These are phyloP conservation scores for Zalophus californianus DNA, from an alignment of 2,797 vertebrate species.

Conservation along the genomic window DNA sequence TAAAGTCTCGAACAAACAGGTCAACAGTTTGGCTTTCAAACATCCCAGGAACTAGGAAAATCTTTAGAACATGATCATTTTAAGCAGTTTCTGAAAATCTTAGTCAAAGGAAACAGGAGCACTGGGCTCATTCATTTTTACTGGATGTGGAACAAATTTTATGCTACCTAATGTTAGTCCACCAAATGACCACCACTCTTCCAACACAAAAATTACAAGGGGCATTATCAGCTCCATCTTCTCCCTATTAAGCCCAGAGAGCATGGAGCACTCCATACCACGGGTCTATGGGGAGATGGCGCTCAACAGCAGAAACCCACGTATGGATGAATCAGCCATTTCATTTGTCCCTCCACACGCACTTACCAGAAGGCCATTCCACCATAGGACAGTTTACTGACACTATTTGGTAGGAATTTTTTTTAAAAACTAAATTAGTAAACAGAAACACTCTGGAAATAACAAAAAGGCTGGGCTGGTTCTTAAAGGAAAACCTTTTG, in stretches of 20 bases:
- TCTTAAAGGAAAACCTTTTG: not conserved
- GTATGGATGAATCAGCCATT: not conserved
- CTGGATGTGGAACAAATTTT: not conserved
- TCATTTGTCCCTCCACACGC: conserved; percentile 43
- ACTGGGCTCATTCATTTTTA: not conserved
- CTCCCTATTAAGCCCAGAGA: not conserved
- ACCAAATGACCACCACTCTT: not conserved
- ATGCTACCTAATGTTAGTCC: not conserved
- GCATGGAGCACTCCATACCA: no score
- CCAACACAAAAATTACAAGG: not conserved
- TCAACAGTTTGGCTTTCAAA: not conserved
- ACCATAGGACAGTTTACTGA: conserved; percentile 52
- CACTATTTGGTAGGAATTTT: conserved; percentile 75
- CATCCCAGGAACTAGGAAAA: not conserved
- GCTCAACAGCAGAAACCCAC: not conserved
- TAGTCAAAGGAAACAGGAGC: not conserved
- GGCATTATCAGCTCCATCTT: not conserved
- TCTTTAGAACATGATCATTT: conserved; percentile 1
- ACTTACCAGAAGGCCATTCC: conserved; percentile 60
- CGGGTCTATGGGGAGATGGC: not conserved
- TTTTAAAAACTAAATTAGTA: not conserved
- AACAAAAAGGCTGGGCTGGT: not conserved
- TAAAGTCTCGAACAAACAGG: not conserved
- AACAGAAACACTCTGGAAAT: not conserved
- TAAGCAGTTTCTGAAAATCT: not conserved